Evolutionary conservation across 2,888 invertebrate genomes (phyloP), one percentile per base, ranked within the genome.

Genomic region (Nymphalis urticae): DNA sequence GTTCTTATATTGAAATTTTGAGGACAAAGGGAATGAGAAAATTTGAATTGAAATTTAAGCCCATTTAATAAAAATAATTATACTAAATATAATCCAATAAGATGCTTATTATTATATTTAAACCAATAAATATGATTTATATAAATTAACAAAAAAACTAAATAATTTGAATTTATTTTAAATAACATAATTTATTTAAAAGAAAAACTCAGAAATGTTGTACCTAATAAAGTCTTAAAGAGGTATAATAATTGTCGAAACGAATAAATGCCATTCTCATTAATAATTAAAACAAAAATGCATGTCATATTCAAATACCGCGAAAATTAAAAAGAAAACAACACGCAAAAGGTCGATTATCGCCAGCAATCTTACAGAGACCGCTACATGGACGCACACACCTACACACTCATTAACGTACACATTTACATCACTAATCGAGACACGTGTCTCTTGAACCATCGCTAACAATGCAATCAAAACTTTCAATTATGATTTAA

Each of bases 361-460:
- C 77, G 76, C 42, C 60, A 66, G 73, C 54, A 78, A 79, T 80
- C 79, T 76, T 80, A 83, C 80, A 85, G 80, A 85, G 84, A 84
- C 54, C 24, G 24, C 24, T 53, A 32, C 81, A 84, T 81, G 69
- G 78, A 77, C 76, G 78, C 90, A 89, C 92, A 91, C 91, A 83
- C 51, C 64, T 79, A 79, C 81, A 78, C 81, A 84, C 87, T 91
- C 89, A 91, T 90, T 92, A 91, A 85, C 82, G 77, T 78, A 88
- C 91, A 92, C 91, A 90, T 90, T 89, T 88, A 90, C 89, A 89
- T 89, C 86, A 88, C 88, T 85, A 85, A 87, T 84, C 81, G 81
- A 42, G 74, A 74, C 89, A 91, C 90, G 90, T 89, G 88, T 79
- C 75, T 71, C 66, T 53, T 53, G 27, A 17, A 56, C 27, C 54